phyloP scores from a whole-genome alignment of 2,113 vertebrate species.

The Leucosticte australis region DNA sequence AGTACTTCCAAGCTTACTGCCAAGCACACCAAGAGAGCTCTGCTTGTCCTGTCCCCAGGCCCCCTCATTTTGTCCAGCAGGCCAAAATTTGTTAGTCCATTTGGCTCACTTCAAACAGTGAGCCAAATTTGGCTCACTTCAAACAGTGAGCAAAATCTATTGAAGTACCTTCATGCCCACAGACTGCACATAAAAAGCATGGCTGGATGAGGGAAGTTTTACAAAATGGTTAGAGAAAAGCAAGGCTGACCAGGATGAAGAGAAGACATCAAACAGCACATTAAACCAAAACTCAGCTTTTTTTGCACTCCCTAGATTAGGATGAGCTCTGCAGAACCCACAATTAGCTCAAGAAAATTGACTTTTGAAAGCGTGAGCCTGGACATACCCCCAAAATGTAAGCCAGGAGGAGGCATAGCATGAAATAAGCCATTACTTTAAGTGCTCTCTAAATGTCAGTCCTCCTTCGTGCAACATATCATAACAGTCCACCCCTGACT shows the following conservation, averaged over 20 bases:
- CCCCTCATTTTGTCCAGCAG: background rate
- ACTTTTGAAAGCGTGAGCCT: background rate
- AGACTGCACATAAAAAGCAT: background rate
- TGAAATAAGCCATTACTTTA: background rate
- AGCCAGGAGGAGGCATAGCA: background rate
- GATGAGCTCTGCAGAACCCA: background rate
- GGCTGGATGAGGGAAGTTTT: background rate
- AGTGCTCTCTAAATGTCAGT: background rate
- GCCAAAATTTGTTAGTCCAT: too few species aligned
- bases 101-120: background rate
- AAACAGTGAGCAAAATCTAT: background rate
- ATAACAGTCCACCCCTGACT: background rate
- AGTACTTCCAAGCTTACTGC: background rate
- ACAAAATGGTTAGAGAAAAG: background rate
- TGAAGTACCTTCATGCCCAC: background rate
- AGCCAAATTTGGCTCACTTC: background rate
- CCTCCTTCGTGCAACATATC: background rate
- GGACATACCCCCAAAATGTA: background rate
- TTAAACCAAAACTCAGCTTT: background rate
- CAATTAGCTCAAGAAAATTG: background rate
- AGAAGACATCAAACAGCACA: background rate
- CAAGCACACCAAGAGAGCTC: background rate
- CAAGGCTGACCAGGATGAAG: background rate
- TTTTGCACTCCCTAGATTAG: background rate
- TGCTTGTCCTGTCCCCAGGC: background rate